These are phyloP conservation scores for Hemibagrus guttatus DNA, from an alignment of 2,797 vertebrate genomes.

Conservation along the genomic window DNA sequence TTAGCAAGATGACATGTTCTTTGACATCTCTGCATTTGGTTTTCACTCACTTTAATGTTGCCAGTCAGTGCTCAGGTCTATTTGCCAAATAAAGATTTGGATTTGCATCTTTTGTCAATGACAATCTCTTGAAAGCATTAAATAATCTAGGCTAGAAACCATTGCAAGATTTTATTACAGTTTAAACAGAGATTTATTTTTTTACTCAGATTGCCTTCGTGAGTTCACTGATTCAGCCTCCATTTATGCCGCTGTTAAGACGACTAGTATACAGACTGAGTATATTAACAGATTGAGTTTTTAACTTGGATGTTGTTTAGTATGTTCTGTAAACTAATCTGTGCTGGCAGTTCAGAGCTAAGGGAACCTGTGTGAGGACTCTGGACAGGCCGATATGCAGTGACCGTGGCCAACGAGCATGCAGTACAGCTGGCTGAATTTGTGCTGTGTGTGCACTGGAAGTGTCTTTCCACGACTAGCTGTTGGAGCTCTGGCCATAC, in stretches of 20 bases:
- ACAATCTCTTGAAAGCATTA: conserved; percentile 25
- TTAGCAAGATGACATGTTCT: conserved; percentile 28
- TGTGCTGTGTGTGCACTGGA: conserved; percentile 55
- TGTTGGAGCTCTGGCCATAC: conserved; percentile 59
- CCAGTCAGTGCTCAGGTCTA: conserved; percentile 36
- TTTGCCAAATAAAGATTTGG: conserved; percentile 48
- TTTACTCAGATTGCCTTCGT: not conserved
- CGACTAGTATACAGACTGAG: not conserved
- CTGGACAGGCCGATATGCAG: conserved; percentile 25
- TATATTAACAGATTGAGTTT: not conserved
- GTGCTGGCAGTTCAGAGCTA: conserved; percentile 2
- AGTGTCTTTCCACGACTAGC: conserved; percentile 59
- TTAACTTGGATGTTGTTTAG: not conserved
- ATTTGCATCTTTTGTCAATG: conserved; percentile 37
- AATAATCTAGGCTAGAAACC: conserved; percentile 5
- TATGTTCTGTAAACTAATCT: not conserved
- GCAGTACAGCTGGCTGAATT: conserved; percentile 59
- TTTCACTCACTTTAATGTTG: conserved; percentile 47
- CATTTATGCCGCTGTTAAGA: not conserved
- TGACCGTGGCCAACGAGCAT: conserved; percentile 38
- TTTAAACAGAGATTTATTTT: conserved; percentile 2
- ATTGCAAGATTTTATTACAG: conserved; percentile 14
- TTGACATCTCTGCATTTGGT: conserved; percentile 20
- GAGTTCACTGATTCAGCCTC: not conserved
- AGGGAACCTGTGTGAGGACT: conserved; percentile 35